Base-by-base conservation (phyloP, 2,888 invertebrate species). In the Meliscaeva auricollis region DNA sequence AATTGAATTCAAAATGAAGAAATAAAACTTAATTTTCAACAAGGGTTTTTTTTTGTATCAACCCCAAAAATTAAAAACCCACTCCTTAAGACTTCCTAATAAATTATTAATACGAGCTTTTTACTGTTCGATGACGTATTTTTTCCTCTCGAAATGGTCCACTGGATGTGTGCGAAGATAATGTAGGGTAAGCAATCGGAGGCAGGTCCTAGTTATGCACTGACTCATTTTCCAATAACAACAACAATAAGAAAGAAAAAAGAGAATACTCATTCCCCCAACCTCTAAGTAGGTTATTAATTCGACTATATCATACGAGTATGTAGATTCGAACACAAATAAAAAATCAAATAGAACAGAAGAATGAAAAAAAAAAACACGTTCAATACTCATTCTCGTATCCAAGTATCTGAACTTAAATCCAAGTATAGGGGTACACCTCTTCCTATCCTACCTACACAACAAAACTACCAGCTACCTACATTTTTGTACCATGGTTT, bases 271-370 rank as follows among this genome's bases (percentile, higher is more conserved):
- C 35, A 11, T 38, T 32, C 13, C 32, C 9, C 11, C 48, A 48
- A 48, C 2, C 7, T 44, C 30, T 17, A 66, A 66, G 35, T 66
- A 50, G 66, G 66, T 66, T 66, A 66, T 66, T 66, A 50, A 66
- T 35, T 50, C 50, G 20, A 35, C 46, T 6, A 30, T 46, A 26
- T 26, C n/a, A n/a, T n/a, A n/a, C n/a, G n/a, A n/a, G n/a, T 26
- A 26, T 26, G 26, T 26, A 64, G 11, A 44, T 46, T 46, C 56
- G 13, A 30, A 30, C 46, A 46, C 44, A 64, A 64, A 64, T 46
- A 46, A 46, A 44, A 41, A 60, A n/a, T n/a, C n/a, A 26, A 26
- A 26, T 26, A 2, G 2, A 26, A 26, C 26, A 3, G 9, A 38
- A 38, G n/a, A 38, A 38, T 8, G 9, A 2, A 11, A 2, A 8